Percentiles rank a stretch among this genome's conserved stretches.
Evolutionary conservation across 2,797 vertebrate species (phyloP).

Genomic region (Lagorchestes hirsutus): DNA sequence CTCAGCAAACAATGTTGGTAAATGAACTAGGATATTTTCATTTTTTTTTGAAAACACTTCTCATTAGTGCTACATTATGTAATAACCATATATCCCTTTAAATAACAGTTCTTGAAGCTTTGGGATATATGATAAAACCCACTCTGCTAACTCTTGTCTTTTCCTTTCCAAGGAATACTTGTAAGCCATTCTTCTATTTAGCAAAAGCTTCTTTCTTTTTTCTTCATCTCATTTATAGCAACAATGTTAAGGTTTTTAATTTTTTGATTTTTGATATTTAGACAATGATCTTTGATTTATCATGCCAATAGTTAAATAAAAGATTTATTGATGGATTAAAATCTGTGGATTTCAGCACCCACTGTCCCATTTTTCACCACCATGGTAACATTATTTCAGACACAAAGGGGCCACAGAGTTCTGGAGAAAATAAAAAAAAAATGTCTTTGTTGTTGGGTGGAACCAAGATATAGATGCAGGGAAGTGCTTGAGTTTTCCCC

Average conservation of each 20-base stretch:
- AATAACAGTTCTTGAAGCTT: neutral
- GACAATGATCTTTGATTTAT: neutral
- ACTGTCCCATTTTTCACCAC: neutral
- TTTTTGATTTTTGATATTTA: neutral
- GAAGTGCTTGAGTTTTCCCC: too few species aligned
- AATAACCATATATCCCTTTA: neutral
- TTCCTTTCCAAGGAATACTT: neutral
- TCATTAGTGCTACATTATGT: neutral
- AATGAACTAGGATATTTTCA: neutral
- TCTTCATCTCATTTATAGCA: neutral
- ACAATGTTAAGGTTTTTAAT: neutral
- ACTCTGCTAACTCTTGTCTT: neutral
- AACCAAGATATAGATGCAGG: too few species aligned
- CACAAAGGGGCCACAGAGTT: neutral
- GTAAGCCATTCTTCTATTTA: neutral
- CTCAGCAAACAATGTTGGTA: neutral
- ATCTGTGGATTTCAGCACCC: neutral
- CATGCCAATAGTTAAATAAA: neutral
- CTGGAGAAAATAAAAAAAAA: neutral
- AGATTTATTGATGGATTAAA: neutral
- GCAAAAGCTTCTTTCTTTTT: neutral
- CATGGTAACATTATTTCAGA: neutral
- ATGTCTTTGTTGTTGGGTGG: too few species aligned
- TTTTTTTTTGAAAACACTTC: neutral
- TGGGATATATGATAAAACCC: neutral